Evolutionary conservation across 2,113 vertebrate species (phyloP).

Genomic region (Odocoileus hemionus): DNA sequence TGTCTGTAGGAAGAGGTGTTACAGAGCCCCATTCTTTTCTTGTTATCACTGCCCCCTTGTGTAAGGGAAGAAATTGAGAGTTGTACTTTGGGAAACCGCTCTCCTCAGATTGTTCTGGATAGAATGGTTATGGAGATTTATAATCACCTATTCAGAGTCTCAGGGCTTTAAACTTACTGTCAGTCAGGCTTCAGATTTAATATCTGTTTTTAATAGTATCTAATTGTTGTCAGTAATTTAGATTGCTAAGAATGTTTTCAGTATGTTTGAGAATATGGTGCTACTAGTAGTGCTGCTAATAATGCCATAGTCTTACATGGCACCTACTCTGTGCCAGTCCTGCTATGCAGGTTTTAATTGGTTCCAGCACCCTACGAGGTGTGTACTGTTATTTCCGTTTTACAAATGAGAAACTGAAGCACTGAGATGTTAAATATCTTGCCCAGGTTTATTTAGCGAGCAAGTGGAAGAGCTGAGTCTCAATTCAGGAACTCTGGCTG

Average conservation of each 20-base stretch:
- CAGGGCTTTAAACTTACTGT: slow-evolving; percentile 22
- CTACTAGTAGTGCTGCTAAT: neutral
- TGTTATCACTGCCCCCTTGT: slow-evolving; percentile 77
- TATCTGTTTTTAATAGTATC: neutral
- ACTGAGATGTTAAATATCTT: slow-evolving; percentile 30
- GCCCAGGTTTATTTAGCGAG: neutral
- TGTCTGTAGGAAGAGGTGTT: slow-evolving; percentile 71
- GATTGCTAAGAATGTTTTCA: neutral
- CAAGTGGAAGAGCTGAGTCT: slow-evolving; percentile 15
- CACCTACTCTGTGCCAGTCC: neutral
- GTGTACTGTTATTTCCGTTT: slow-evolving; percentile 12
- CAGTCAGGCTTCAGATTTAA: neutral
- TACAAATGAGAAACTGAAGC: slow-evolving; percentile 26
- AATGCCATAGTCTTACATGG: neutral
- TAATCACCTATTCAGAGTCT: slow-evolving; percentile 14
- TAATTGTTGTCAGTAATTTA: slow-evolving; percentile 7
- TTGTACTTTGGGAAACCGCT: slow-evolving; percentile 23
- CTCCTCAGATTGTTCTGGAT: slow-evolving; percentile 23
- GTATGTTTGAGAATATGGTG: neutral
- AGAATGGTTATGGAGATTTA: slow-evolving; percentile 3
- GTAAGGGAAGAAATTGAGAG: slow-evolving; percentile 73
- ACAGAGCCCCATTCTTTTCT: slow-evolving; percentile 61
- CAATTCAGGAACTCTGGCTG: neutral
- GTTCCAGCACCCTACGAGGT: neutral
- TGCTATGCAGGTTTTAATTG: neutral